Conservation (phyloP, 2,113 vertebrate species). For the Casuarius casuarius region DNA sequence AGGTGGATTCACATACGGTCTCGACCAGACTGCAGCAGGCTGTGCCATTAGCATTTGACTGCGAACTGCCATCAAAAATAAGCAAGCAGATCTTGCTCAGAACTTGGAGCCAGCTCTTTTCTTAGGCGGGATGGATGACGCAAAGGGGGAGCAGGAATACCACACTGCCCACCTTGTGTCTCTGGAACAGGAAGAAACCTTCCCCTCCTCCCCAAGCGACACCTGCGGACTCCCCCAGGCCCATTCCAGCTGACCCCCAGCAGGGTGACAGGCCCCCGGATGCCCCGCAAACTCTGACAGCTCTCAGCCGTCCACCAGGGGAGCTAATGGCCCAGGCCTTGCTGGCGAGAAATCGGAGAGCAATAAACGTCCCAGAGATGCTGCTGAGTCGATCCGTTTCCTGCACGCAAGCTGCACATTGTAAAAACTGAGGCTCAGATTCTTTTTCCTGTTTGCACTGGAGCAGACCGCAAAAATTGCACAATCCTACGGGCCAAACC, state of each 20-base stretch:
- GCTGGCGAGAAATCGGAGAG: not conserved
- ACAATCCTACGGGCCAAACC: constrained; percentile 25
- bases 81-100: not conserved
- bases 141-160: not conserved
- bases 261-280: not conserved
- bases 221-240: not conserved
- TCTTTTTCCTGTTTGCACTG: constrained; percentile 70
- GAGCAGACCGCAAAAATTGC: constrained; percentile 44
- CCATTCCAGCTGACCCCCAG: not conserved
- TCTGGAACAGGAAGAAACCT: not conserved
- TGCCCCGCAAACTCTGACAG: accelerated
- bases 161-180: not conserved
- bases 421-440: constrained; percentile 44
- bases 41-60: not conserved
- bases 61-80: not conserved
- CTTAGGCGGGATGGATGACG: not conserved
- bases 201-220: not conserved
- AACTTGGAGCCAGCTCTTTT: not conserved
- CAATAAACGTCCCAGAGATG: constrained; percentile 31
- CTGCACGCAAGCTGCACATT: constrained; percentile 63
- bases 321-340: not conserved
- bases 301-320: not conserved
- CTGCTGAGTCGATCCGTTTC: not conserved
- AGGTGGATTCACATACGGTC: not conserved
- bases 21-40: not conserved